A percentile compares a stretch with the other conserved stretches of the same genome.
Conservation (phyloP, 2,113 vertebrate genomes). For the Aldabrachelys gigantea region DNA sequence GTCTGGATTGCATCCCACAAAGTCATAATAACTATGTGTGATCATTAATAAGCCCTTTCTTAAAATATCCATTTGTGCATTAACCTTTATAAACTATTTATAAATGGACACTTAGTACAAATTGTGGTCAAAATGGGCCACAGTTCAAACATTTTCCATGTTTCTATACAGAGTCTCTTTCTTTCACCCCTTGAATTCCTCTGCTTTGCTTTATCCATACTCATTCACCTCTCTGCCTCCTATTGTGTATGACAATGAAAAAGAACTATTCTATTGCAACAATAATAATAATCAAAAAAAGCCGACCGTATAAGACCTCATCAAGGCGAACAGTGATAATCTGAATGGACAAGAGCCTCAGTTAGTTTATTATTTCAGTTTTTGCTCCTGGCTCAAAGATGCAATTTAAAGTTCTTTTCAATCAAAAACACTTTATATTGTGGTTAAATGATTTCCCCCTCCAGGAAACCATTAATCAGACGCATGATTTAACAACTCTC, state of each 20-base stretch:
- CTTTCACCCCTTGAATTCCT: neutral
- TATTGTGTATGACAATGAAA: neutral
- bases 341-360: accelerated
- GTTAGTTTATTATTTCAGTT: conserved; percentile 2
- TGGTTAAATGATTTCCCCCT: conserved; percentile 33
- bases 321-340: neutral
- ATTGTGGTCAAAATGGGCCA: neutral
- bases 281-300: neutral
- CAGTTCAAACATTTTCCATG: accelerated
- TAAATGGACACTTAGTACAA: neutral
- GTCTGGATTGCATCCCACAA: too few relatives aligned
- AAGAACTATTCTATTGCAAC: neutral
- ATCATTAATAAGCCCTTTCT: neutral
- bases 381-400: neutral
- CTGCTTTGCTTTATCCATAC: neutral
- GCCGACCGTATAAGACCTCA: neutral
- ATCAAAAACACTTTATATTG: neutral
- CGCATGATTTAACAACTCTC: conserved; percentile 1
- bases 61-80: neutral
- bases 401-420: conserved; percentile 33
- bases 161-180: neutral
- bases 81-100: accelerated
- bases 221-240: neutral
- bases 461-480: conserved; percentile 28
- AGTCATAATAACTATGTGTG: neutral